Evolutionary conservation across 2,888 invertebrate species (phyloP), one percentile per base, ranked within the genome.

Genomic region (Trichogramma evanescens): DNA sequence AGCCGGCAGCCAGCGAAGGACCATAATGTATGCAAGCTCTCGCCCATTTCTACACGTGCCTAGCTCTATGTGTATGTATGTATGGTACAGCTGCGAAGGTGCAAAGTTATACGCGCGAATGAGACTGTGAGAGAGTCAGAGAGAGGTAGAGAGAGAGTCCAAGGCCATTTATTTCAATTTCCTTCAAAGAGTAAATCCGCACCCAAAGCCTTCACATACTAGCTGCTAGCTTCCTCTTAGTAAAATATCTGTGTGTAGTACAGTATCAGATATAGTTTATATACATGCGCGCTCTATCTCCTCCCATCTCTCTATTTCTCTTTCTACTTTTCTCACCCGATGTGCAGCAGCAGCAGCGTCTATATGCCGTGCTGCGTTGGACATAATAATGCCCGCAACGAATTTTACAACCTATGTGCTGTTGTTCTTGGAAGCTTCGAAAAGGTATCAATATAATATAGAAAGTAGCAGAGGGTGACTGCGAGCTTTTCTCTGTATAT

Each of bases 81-180:
- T 58, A 42, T 42, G 40, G 50, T 38, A 52, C 58, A 52, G 26
- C 26, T 26, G 26, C 26, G 26, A 26, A 26, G 26, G 26, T 26
- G 26, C 26, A 26, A 26, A 26, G 26, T 26, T 26, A 26, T 26
- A 26, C 26, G 26, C 26, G 26, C 26, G 26, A 26, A 26, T 41
- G 63, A 58, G 58, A 62, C 50, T 56, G 61, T 52, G 59, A 63
- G 52, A 13, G 55, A 52, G 53, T 44, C 59, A 52, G 57, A 61
- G 53, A 55, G 58, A 50, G 55, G 51, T 53, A 57, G 62, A 51
- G 50, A 49, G 52, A 55, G 48, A 41, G 3, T 39, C 7, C n/a
- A 9, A 10, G 10, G 49, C 42, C 50, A 54, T 58, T 51, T 54
- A 54, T 61, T 57, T 54, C 54, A 61, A 58, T 58, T 58, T 56